A percentile compares a stretch with the other conserved stretches of the same genome.
Evolutionary conservation across 2,888 invertebrate genomes (phyloP).

Genomic region (Trachelus iudaicus): DNA sequence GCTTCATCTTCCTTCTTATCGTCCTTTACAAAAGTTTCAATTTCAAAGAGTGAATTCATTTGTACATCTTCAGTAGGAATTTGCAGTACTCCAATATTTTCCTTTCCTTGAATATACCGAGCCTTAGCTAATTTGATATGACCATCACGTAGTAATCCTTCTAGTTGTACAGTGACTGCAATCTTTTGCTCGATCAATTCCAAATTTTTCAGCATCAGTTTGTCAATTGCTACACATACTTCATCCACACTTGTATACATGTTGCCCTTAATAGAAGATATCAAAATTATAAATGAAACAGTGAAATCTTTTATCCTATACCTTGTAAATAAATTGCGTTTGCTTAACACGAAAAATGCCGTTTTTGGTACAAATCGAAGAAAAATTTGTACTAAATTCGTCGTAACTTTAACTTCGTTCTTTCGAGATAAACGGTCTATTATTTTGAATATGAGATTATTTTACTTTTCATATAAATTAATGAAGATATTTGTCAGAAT

Average conservation of each 20-base stretch:
- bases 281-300: background rate
- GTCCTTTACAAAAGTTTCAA: slow-evolving; percentile 55
- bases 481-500: background rate
- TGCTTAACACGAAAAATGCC: background rate
- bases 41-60: slow-evolving; percentile 51
- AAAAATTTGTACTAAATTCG: background rate
- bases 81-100: slow-evolving; percentile 76
- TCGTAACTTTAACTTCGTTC: background rate
- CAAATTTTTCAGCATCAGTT: slow-evolving; percentile 75
- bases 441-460: background rate
- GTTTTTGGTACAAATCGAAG: background rate
- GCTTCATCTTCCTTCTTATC: slow-evolving; percentile 51
- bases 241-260: slow-evolving; percentile 56
- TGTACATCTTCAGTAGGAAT: slow-evolving; percentile 73
- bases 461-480: background rate
- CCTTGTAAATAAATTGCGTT: background rate
- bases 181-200: slow-evolving; percentile 81
- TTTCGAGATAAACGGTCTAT: background rate
- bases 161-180: slow-evolving; percentile 74
- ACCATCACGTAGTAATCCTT: slow-evolving; percentile 76
- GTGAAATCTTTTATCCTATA: background rate
- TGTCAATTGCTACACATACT: slow-evolving; percentile 74
- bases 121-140: slow-evolving; percentile 81
- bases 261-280: background rate
- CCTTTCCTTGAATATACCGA: slow-evolving; percentile 83